Conservation (phyloP, 2,797 vertebrate species). For the Acipenser transmontanus region DNA sequence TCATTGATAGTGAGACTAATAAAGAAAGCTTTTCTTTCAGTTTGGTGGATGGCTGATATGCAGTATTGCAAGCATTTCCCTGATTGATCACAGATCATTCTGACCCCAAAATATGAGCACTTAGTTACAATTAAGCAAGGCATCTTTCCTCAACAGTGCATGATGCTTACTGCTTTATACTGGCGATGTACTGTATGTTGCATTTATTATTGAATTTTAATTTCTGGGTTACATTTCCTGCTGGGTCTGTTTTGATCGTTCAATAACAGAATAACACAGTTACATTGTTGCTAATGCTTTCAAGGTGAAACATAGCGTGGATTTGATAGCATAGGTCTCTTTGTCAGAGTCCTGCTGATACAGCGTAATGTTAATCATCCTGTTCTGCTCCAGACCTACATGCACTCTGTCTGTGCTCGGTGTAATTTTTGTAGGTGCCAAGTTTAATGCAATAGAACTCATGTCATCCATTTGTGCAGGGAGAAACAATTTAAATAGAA, state of each 20-base stretch:
- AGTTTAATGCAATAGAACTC: not conserved
- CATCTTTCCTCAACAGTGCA: not conserved
- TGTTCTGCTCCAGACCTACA: not conserved
- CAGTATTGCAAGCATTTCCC: too few species aligned
- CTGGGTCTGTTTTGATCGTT: not conserved
- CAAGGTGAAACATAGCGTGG: not conserved
- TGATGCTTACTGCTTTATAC: not conserved
- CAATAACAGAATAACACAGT: not conserved
- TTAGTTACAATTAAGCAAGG: not conserved
- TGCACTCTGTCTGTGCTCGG: not conserved
- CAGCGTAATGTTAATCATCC: not conserved
- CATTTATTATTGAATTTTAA: not conserved
- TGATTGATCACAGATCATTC: too few species aligned
- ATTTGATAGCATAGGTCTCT: not conserved
- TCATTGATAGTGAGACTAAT: too few species aligned
- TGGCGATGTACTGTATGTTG: not conserved
- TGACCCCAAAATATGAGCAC: too few species aligned
- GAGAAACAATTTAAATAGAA: not conserved
- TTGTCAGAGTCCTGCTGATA: not conserved
- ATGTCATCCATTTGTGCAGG: not conserved
- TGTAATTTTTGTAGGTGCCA: not conserved
- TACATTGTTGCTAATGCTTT: not conserved
- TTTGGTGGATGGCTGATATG: too few species aligned
- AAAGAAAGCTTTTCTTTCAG: too few species aligned
- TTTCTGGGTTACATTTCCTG: not conserved